Evolutionary conservation across 1,140 invertebrate genomes (phyloP).

Genomic region (Acromyrmex charruanus): DNA sequence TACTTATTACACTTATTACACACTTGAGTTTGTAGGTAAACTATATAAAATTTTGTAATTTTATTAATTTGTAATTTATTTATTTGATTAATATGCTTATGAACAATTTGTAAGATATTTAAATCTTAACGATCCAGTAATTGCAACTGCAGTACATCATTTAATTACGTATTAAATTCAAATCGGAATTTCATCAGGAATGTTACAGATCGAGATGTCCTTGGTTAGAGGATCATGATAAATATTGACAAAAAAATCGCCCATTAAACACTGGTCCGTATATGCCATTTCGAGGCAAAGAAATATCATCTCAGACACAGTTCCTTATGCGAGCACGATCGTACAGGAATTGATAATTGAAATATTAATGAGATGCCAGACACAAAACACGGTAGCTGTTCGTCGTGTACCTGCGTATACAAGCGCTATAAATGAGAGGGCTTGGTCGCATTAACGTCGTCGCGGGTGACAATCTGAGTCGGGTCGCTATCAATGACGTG

Average conservation of each 20-base stretch:
- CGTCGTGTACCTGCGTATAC: constrained; percentile 17
- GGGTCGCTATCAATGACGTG: neutral
- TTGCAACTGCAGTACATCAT: neutral
- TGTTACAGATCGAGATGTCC: constrained; percentile 32
- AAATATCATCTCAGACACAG: constrained; percentile 23
- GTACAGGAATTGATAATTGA: constrained; percentile 70
- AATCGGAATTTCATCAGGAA: constrained; percentile 55
- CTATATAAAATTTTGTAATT: neutral
- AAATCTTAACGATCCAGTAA: neutral
- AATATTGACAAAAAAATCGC: constrained; percentile 29
- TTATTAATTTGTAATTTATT: neutral
- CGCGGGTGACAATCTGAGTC: constrained; percentile 60
- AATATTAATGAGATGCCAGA: constrained; percentile 71
- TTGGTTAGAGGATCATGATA: neutral
- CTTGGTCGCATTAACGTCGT: constrained; percentile 66
- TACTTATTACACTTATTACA: too few species aligned
- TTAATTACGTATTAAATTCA: constrained; percentile 35
- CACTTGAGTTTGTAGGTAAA: neutral
- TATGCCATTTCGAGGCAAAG: constrained; percentile 33
- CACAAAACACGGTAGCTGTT: constrained; percentile 39
- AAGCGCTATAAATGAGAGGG: constrained; percentile 46
- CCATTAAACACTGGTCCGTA: constrained; percentile 32
- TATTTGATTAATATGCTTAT: neutral
- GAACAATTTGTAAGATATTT: neutral
- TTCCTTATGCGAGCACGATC: constrained; percentile 29